These are phyloP conservation scores for Ia io DNA, from an alignment of 2,113 vertebrate genomes.

Conservation along the genomic window DNA sequence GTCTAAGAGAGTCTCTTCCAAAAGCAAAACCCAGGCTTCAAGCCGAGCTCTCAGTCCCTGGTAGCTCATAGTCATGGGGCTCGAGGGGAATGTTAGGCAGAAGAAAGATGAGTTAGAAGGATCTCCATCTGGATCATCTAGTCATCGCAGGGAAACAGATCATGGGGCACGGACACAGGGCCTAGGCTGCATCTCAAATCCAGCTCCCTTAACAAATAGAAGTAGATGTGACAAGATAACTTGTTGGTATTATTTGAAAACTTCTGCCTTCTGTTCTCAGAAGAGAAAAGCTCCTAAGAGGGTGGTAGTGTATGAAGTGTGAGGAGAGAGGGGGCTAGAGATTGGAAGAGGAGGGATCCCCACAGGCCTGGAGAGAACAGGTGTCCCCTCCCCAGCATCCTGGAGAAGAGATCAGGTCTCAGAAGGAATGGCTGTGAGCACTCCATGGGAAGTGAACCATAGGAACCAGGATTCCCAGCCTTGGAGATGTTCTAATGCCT, in stretches of 20 bases:
- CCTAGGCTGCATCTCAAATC: background rate
- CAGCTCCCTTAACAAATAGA: background rate
- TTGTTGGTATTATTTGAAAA: background rate
- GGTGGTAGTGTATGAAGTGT: background rate
- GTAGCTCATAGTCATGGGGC: background rate
- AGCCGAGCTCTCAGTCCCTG: background rate
- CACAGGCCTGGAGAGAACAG: background rate
- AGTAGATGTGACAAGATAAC: background rate
- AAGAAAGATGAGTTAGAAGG: background rate
- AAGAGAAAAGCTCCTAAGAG: background rate
- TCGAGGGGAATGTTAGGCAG: accelerated
- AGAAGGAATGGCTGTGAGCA: background rate
- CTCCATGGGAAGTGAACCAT: background rate
- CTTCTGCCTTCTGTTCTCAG: background rate
- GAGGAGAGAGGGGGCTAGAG: background rate
- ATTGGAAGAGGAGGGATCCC: background rate
- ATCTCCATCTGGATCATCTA: background rate
- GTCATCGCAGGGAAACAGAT: background rate
- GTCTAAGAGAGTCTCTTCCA: background rate
- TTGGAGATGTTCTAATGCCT: background rate
- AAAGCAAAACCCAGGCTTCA: background rate
- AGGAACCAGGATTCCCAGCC: background rate
- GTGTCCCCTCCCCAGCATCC: background rate
- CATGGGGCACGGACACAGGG: accelerated
- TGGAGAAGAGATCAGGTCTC: background rate